Evolutionary conservation across 2,113 vertebrate species (phyloP), one percentile per base, ranked within the genome.

Genomic region (Semicossyphus pulcher): DNA sequence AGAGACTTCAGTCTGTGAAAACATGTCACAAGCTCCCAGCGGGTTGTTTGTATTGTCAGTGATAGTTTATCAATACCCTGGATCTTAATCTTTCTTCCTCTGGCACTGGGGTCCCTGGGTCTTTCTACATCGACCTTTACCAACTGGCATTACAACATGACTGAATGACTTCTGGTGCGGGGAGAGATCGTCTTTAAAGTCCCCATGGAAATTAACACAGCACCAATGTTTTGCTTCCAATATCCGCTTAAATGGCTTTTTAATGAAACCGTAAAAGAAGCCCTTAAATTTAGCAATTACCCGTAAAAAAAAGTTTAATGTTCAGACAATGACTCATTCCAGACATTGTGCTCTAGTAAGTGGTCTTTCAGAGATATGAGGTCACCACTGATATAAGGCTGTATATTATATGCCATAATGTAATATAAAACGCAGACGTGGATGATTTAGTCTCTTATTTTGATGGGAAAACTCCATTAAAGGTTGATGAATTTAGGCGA

Each of bases 131-230:
- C 86, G 89, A 92, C 91, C 86, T 93, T 90, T 92, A 73, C 58
- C 48, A 68, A 61, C 72, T 76, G 84, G 65, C 81, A 72, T 76
- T 72, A 76, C 59, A 76, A 70, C 56, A 37, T 80, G 86, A 91
- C 77, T 71, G 84, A 90, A 88, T 78, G 88, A 82, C 81, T 91
- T 72, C 73, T 85, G 77, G 56, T 74, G 73, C 36, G 16, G 44
- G 37, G 59, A 75, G 72, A 86, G 83, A 92, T 90, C 91, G 88
- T 84, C 83, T 92, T 78, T 72, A 77, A 88, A 89, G 77, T 93
- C 92, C 90, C 90, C 57, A 58, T 88, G 90, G 92, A 93, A 94
- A 93, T 92, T 80, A 91, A 89, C 76, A 76, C 77, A 67, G 64
- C 59, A 76, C 81, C 86, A 86, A 82, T 89, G 84, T 87, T 92